Evolutionary conservation across 2,888 invertebrate genomes (phyloP).

Genomic region (Aricia artaxerxes): DNA sequence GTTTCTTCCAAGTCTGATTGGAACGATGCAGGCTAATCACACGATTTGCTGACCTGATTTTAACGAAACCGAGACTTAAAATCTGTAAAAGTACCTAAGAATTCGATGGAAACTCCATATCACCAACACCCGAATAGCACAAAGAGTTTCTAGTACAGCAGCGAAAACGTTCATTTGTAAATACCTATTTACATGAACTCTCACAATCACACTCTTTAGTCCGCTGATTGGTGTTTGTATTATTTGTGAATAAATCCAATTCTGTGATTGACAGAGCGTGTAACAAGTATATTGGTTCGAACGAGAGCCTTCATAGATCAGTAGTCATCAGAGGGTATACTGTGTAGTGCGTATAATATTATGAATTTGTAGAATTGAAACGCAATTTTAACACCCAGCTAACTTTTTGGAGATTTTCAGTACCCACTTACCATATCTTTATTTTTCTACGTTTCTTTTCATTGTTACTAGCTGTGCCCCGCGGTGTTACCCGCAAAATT

Average conservation of each 20-base stretch:
- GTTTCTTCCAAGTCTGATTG: too few relatives aligned
- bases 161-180: neutral
- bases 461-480: too few relatives aligned
- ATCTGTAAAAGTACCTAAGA: too few relatives aligned
- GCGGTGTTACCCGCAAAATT: too few relatives aligned
- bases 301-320: slow-evolving; percentile 46
- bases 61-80: too few relatives aligned
- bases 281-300: slow-evolving; percentile 66
- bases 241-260: slow-evolving; percentile 72
- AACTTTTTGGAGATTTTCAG: too few relatives aligned
- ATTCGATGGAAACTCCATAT: too few relatives aligned
- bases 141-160: neutral
- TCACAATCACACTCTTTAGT: slow-evolving; percentile 61
- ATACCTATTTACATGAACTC: neutral
- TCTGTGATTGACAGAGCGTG: slow-evolving; percentile 68
- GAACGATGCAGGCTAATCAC: too few relatives aligned
- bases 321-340: neutral
- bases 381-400: neutral
- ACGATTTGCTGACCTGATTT: too few relatives aligned
- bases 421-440: too few relatives aligned
- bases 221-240: slow-evolving; percentile 75
- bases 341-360: neutral
- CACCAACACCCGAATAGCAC: neutral
- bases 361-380: too few relatives aligned
- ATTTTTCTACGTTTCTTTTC: too few relatives aligned